These are phyloP conservation scores for Idris sp. DNA, from an alignment of 1,140 invertebrate species.

Conservation along the genomic window DNA sequence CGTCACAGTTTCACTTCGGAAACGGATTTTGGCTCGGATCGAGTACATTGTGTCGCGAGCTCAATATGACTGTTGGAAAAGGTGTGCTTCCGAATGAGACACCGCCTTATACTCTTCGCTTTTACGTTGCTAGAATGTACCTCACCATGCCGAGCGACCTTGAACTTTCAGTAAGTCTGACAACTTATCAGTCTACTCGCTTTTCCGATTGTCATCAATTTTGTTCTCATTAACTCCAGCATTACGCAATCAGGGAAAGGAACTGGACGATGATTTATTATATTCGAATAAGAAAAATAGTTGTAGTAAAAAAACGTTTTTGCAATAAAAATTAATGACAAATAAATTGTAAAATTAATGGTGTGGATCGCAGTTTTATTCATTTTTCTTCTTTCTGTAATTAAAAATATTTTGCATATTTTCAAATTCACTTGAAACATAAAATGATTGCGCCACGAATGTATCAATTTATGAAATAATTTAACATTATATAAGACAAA, in stretches of 20 bases:
- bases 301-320: neutral
- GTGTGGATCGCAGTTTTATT: too few species aligned
- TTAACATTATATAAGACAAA: too few species aligned
- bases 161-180: slow-evolving; percentile 81
- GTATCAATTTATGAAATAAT: too few species aligned
- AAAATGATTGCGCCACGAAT: too few species aligned
- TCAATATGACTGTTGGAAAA: slow-evolving; percentile 70
- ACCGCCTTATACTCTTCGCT: slow-evolving; percentile 81
- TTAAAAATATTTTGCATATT: too few species aligned
- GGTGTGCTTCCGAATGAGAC: slow-evolving; percentile 70
- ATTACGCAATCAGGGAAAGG: neutral
- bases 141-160: slow-evolving; percentile 81
- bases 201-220: slow-evolving; percentile 12
- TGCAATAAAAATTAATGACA: neutral
- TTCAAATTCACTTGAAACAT: too few species aligned
- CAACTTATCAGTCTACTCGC: slow-evolving; percentile 14
- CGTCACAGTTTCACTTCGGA: slow-evolving; percentile 87
- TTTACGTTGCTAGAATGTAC: slow-evolving; percentile 83
- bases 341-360: slow-evolving; percentile 3
- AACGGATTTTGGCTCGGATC: slow-evolving; percentile 91
- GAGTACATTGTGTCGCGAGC: slow-evolving; percentile 81
- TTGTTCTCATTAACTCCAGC: slow-evolving; percentile 3
- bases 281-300: neutral
- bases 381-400: too few species aligned
- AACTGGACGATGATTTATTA: slow-evolving; percentile 2